These are phyloP conservation scores for Orussus abietinus DNA, from an alignment of 1,140 invertebrate genomes.

Conservation along the genomic window DNA sequence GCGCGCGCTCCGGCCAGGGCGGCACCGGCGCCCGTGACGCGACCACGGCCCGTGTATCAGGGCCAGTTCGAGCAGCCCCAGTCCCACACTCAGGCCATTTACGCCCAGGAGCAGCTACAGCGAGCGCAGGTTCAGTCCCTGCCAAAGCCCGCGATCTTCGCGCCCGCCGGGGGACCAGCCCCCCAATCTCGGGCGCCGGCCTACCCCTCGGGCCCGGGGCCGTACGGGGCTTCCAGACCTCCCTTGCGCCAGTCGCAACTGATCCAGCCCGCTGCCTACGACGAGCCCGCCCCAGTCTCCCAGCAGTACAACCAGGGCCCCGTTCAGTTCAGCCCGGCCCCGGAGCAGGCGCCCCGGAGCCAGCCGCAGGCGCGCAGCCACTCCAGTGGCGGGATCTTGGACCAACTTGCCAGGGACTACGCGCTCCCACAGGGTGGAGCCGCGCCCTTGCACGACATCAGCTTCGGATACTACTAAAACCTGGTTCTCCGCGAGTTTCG, in stretches of 20 bases:
- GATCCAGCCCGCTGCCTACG: constrained; percentile 33
- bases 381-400: constrained; percentile 63
- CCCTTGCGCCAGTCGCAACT: constrained; percentile 28
- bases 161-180: constrained; percentile 24
- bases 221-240: background rate
- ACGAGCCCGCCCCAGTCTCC: constrained; percentile 48
- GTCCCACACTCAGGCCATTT: constrained; percentile 42
- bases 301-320: constrained; percentile 51
- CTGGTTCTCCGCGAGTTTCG: no score
- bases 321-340: constrained; percentile 41
- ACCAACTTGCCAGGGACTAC: constrained; percentile 76
- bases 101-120: constrained; percentile 25
- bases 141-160: constrained; percentile 35
- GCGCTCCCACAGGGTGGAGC: constrained; percentile 66
- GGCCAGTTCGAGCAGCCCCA: constrained; percentile 28
- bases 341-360: constrained; percentile 34
- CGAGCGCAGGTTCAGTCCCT: constrained; percentile 6
- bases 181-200: background rate
- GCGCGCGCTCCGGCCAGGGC: constrained; percentile 21
- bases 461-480: constrained; percentile 72
- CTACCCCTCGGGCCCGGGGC: constrained; percentile 4
- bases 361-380: constrained; percentile 42
- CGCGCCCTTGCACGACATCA: constrained; percentile 71
- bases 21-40: constrained; percentile 29
- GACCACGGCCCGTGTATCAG: constrained; percentile 21